Base-by-base conservation (phyloP, 2,888 invertebrate genomes). In the Xestia rhomboidea region DNA sequence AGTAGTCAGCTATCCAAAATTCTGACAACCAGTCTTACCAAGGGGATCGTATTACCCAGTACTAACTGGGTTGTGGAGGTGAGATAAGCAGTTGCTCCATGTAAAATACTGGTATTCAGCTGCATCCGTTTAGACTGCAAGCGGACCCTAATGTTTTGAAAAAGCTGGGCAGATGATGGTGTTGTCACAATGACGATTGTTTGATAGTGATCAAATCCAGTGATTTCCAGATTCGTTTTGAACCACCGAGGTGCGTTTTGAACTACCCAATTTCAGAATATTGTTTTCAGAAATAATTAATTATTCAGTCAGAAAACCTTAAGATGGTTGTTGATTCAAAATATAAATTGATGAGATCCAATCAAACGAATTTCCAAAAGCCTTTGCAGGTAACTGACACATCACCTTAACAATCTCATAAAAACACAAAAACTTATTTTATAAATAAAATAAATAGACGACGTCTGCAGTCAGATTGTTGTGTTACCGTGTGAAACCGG, bases 401-500 rank as follows among this genome's bases (percentile, higher is more conserved):
- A 41, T 69, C 15, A 78, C 60, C 18, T 68, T 79, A 38, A 64
- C n/a, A 44, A 71, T 13, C 44, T 49, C 24, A 46, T 3, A 44
- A 57, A 38, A 44, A 70, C 54, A 11, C 11, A 62, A 67, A 69
- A 34, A 60, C 38, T n/a, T 57, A 8, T 57, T 70, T 46, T 62
- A 51, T 24, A 44, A 64, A 73, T 60, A 44, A 75, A 75, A 74
- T 62, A 68, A 75, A 74, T 66, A 76, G 15, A 71, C 63, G 67
- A 57, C 60, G 74, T 73, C 76, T 64, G 41, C 73, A 7, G 27
- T n/a, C 60, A 57, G 46, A 44, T 63, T 79, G 54, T 72, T 68
- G 30, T 73, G 63, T 79, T 81, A 57, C 54, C 44, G 54, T 54
- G 77, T 69, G 30, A 63, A 82, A 86, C 79, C 77, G 84, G 86